phyloP scores from a whole-genome alignment of 2,888 invertebrate species.

The Oscheius sp. region DNA sequence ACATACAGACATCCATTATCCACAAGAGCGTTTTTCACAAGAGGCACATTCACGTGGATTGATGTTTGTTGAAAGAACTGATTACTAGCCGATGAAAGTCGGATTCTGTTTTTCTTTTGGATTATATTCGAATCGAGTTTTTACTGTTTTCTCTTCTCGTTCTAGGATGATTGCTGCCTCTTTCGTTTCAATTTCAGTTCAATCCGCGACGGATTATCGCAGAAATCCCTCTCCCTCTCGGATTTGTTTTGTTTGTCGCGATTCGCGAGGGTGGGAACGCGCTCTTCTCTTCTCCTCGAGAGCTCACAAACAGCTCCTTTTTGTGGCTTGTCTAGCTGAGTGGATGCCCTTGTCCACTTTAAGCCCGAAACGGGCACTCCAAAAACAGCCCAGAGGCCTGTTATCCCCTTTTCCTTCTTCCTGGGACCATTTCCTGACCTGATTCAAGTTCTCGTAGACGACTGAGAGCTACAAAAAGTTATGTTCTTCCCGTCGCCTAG shows the following conservation, averaged over 20 bases:
- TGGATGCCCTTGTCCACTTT: slow-evolving; percentile 28
- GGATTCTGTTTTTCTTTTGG: too few species aligned
- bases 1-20: too few species aligned
- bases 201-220: too few species aligned
- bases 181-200: background rate
- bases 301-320: slow-evolving; percentile 18
- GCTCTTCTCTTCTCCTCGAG: background rate
- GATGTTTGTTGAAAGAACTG: too few species aligned
- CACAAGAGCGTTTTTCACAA: too few species aligned
- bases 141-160: too few species aligned
- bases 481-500: background rate
- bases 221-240: slow-evolving; percentile 4
- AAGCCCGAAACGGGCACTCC: background rate
- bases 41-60: too few species aligned
- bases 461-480: too few species aligned
- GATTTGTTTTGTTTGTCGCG: background rate
- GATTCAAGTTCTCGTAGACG: too few species aligned
- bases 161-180: too few species aligned
- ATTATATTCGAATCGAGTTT: too few species aligned
- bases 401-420: background rate
- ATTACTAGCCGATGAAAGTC: too few species aligned
- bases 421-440: background rate
- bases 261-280: background rate
- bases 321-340: slow-evolving; percentile 20
- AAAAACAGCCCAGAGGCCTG: background rate